These are phyloP conservation scores for Meloidogyne chitwoodi DNA, from an alignment of 1,140 invertebrate species.

Conservation along the genomic window DNA sequence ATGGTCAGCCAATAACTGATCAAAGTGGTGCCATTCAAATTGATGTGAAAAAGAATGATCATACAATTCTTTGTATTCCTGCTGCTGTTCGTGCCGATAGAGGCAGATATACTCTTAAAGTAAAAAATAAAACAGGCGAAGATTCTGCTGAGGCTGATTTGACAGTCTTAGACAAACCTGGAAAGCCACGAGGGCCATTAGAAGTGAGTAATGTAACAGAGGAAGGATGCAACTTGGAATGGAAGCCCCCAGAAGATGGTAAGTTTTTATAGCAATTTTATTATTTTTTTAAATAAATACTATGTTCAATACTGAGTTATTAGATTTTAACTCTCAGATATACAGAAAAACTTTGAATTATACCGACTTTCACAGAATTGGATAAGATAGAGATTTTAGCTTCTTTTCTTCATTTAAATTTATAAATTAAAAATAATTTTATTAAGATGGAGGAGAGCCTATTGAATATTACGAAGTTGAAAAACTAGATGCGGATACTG, in stretches of 20 bases:
- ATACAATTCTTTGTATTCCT: constrained; percentile 82
- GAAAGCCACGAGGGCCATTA: constrained; percentile 77
- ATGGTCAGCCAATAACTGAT: constrained; percentile 70
- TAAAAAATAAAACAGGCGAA: constrained; percentile 83
- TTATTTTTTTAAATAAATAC: constrained; percentile 62
- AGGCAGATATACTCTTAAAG: constrained; percentile 82
- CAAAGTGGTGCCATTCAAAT: constrained; percentile 61
- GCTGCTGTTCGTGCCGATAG: constrained; percentile 79
- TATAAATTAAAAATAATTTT: constrained; percentile 62
- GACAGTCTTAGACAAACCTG: constrained; percentile 80
- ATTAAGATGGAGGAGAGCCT: constrained; percentile 78
- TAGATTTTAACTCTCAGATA: no score
- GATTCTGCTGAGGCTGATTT: constrained; percentile 92
- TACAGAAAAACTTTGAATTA: no score
- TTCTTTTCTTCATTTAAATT: no score
- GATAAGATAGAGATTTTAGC: constrained; percentile 61
- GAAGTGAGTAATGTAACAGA: constrained; percentile 61
- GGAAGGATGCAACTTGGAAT: constrained; percentile 60
- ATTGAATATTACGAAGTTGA: constrained; percentile 91
- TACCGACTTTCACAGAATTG: no score
- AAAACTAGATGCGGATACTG: constrained; percentile 72
- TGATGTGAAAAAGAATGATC: constrained; percentile 73
- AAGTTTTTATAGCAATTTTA: constrained; percentile 20
- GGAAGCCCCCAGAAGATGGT: constrained; percentile 60
- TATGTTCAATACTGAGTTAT: no score